These are phyloP conservation scores for Picathartes gymnocephalus DNA, from an alignment of 2,113 vertebrate genomes.

Conservation along the genomic window DNA sequence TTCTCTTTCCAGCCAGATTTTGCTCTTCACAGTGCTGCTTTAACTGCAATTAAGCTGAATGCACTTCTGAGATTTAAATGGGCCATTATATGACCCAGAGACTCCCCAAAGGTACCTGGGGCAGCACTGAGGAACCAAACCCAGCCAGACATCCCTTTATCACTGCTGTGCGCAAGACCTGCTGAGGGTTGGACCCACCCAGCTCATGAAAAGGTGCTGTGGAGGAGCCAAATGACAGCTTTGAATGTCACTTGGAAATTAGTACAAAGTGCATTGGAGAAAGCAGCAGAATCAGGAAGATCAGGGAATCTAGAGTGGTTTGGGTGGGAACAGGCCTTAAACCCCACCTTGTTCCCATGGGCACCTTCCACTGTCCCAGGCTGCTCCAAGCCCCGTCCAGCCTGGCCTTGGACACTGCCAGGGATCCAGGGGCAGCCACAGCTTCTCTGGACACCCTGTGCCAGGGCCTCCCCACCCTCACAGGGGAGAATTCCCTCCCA, in stretches of 20 bases:
- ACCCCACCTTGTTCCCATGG: not conserved
- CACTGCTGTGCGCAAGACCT: not conserved
- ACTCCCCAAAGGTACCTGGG: not conserved
- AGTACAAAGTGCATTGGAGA: not conserved
- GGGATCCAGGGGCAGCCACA: not conserved
- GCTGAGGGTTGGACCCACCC: not conserved
- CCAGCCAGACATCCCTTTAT: not conserved
- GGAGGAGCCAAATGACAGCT: not conserved
- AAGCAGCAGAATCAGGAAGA: not conserved
- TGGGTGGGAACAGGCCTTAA: not conserved
- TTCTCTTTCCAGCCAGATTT: not conserved
- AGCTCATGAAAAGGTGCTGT: not conserved
- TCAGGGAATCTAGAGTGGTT: not conserved
- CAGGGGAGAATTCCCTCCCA: accelerated
- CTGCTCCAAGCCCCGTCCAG: accelerated
- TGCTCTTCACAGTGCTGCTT: not conserved
- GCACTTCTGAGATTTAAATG: not conserved
- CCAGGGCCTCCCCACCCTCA: not conserved
- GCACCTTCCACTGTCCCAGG: accelerated
- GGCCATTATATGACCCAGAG: not conserved
- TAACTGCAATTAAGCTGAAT: not conserved
- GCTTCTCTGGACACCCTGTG: not conserved
- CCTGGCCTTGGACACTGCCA: not conserved
- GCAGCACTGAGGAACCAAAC: not conserved
- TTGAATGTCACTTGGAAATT: not conserved